Evolutionary conservation across 2,888 invertebrate genomes (phyloP), one percentile per base, ranked within the genome.

Genomic region (Platynereis dumerilii): DNA sequence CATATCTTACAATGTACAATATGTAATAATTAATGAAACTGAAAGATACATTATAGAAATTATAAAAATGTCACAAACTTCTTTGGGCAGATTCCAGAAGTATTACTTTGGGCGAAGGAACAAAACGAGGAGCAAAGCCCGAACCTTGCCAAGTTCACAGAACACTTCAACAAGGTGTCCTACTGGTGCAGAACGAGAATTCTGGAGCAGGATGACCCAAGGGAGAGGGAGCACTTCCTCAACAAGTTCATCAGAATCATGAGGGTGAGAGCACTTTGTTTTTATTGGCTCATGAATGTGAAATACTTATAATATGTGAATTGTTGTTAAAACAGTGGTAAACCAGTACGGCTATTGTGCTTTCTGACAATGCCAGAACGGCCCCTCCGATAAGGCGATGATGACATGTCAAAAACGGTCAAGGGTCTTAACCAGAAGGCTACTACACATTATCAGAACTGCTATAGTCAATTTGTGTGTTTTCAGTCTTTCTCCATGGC

Each of bases 91-190:
- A 94, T 96, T 69, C 95, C 96, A 0, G 98, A 99, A 86, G 93
- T 98, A 70, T 86, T 99, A 72, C 90, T 96, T 75, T 99, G 97
- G 96, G 94, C 97, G 44, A 91, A 94, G 79, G 96, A 98, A 83
- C 98, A 98, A 85, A 94, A 93, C 72, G 98, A 98, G 84, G 96
- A 97, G 82, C 89, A 92, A 75, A 96, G 96, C 80, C 97, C 97
- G 1, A 98, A 99, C 85, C 88, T 99, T 65, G 96, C 96, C 39
- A 88, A 92, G 73, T 99, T 99, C 83, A 99, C 99, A 0, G 96
- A 97, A 83, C 98, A 99, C 86, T 99, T 99, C 85, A 99, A 99
- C 84, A 97, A 98, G 86, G 96, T 97, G 94, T 96, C 96, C 66
- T 97, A 93, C 81, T 97, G 97, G 97, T 96, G 96, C 52, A 88